Percentiles rank a stretch among this genome's conserved stretches.
Conservation (phyloP, 1,140 invertebrate species). For the Stenopsyche tienmushanensis region DNA sequence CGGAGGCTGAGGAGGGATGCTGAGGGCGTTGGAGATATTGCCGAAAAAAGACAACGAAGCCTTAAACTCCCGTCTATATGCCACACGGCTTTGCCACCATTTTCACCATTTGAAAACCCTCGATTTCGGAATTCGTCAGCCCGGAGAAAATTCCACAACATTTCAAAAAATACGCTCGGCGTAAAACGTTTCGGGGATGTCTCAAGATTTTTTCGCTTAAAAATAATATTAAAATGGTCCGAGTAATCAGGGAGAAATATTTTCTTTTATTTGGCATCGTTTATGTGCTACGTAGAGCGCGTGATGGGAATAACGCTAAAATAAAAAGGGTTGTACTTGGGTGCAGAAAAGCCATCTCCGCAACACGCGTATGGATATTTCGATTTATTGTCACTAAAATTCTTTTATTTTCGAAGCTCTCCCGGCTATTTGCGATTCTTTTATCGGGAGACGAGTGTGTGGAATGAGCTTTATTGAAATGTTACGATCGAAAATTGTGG, state of each 20-base stretch:
- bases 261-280: too few relatives aligned
- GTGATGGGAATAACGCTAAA: neutral
- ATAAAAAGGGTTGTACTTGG: conserved; percentile 7
- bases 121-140: neutral
- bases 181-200: neutral
- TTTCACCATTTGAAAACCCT: neutral
- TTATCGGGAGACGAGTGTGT: conserved; percentile 3
- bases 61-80: too few relatives aligned
- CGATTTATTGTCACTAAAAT: conserved; percentile 23
- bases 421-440: conserved; percentile 13
- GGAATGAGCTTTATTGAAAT: conserved; percentile 27
- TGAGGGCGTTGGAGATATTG: neutral
- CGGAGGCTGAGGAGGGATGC: neutral
- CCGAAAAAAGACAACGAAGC: neutral
- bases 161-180: neutral
- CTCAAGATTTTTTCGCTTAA: neutral
- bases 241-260: too few relatives aligned
- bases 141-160: neutral
- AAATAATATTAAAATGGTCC: neutral
- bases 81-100: neutral
- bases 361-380: conserved; percentile 13
- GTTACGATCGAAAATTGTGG: conserved; percentile 23
- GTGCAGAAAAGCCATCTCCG: neutral
- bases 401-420: conserved; percentile 7
- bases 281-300: too few relatives aligned